Conservation (phyloP, 2,113 vertebrate genomes). For the Stomatorhinus ivindoensis region DNA sequence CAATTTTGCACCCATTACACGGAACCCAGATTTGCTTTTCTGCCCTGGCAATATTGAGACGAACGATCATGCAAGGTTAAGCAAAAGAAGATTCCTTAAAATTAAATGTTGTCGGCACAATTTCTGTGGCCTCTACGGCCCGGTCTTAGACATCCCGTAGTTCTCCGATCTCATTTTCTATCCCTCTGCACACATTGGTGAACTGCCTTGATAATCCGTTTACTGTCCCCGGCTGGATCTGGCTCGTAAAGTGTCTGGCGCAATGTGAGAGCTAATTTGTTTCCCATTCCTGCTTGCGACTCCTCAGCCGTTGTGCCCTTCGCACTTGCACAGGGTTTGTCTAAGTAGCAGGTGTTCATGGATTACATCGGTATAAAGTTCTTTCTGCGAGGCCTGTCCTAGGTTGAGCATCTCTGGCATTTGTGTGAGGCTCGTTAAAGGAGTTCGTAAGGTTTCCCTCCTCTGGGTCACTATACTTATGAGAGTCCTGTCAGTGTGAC, state of each 20-base stretch:
- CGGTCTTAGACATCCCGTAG: not conserved
- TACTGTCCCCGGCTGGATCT: not conserved
- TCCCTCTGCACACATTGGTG: constrained; percentile 21
- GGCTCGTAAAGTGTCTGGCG: not conserved
- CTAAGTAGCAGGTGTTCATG: not conserved
- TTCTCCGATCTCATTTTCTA: constrained; percentile 19
- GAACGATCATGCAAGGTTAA: constrained; percentile 64
- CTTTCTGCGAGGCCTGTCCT: not conserved
- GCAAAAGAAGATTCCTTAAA: constrained; percentile 56
- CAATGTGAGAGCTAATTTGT: not conserved
- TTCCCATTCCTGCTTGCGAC: not conserved
- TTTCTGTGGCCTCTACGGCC: constrained; percentile 48
- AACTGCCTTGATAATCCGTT: not conserved
- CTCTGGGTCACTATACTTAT: not conserved
- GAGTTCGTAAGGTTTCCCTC: not conserved
- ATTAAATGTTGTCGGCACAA: constrained; percentile 71
- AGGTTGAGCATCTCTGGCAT: not conserved
- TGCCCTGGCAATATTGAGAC: constrained; percentile 53
- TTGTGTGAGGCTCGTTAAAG: too few relatives aligned
- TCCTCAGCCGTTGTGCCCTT: not conserved
- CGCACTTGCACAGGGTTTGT: not conserved
- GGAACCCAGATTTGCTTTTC: constrained; percentile 66
- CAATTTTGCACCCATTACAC: constrained; percentile 78
- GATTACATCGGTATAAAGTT: not conserved
- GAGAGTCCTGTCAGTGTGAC: not conserved